phyloP scores from a whole-genome alignment of 2,113 vertebrate genomes.

The Lycocorax pyrrhopterus region DNA sequence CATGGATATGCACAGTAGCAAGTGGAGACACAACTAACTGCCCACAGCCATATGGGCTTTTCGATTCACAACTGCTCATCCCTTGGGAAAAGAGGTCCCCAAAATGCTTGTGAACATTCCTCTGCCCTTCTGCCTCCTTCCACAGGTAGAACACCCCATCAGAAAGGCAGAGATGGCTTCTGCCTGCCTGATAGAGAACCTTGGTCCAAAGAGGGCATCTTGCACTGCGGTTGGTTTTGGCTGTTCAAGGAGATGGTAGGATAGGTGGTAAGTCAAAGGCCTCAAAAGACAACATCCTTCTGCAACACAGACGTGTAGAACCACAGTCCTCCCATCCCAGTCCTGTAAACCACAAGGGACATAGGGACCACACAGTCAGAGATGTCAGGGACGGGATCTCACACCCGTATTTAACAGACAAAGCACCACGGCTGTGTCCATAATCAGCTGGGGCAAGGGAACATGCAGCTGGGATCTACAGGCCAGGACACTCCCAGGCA shows the following conservation, averaged over 20 bases:
- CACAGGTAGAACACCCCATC: accelerated
- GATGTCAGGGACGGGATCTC: background rate
- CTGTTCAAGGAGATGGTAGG: background rate
- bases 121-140: background rate
- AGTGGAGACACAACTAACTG: background rate
- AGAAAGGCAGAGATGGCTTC: background rate
- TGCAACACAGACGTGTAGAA: background rate
- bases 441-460: background rate
- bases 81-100: background rate
- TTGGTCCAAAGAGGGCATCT: background rate
- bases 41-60: background rate
- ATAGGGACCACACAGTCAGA: background rate
- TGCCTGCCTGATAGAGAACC: background rate
- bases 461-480: accelerated
- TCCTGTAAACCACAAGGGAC: background rate
- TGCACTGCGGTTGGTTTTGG: background rate
- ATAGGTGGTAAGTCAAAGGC: background rate
- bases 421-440: accelerated
- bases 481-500: background rate
- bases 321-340: background rate
- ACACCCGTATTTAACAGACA: accelerated
- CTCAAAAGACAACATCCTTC: background rate
- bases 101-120: background rate
- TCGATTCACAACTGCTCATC: background rate
- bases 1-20: accelerated